Conservation (phyloP, 2,888 invertebrate species). For the Ectemnius continuus region DNA sequence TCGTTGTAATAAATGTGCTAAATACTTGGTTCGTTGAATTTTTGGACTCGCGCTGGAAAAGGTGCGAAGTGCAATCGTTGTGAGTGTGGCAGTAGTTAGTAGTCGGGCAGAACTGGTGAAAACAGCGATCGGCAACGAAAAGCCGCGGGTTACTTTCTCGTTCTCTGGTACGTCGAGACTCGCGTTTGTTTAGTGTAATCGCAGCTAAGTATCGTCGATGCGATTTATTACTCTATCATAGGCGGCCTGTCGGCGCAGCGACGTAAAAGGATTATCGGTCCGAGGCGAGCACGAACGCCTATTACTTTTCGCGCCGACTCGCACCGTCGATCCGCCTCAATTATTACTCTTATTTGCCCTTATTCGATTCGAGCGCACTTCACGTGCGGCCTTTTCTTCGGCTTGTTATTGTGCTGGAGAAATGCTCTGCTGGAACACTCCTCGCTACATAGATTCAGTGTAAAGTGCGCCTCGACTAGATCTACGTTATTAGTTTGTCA, state of each 20-base stretch:
- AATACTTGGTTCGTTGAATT: no score
- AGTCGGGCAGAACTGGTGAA: conserved; percentile 4
- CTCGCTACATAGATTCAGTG: no score
- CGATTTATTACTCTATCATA: conserved; percentile 37
- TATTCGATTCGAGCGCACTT: no score
- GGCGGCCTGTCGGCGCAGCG: conserved; percentile 5
- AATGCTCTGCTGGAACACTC: no score
- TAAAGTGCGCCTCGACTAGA: no score
- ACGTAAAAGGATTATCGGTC: conserved; percentile 18
- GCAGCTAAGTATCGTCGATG: conserved; percentile 29
- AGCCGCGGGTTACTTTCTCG: conserved; percentile 45
- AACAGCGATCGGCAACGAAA: conserved; percentile 15
- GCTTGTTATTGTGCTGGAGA: conserved; percentile 12
- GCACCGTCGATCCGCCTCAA: neutral
- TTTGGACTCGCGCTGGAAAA: neutral
- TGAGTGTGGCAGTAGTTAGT: conserved; percentile 11
- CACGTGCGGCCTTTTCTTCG: conserved; percentile 15
- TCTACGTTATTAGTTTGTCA: no score
- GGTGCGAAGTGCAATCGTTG: conserved; percentile 1
- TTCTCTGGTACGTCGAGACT: conserved; percentile 18
- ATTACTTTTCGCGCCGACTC: neutral
- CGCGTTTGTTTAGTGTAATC: conserved; percentile 34
- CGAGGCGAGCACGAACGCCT: conserved; percentile 14
- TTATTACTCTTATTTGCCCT: neutral
- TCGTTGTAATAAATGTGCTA: no score